These are phyloP conservation scores for Malurus elegans DNA, from an alignment of 2,113 vertebrate species.

Conservation along the genomic window DNA sequence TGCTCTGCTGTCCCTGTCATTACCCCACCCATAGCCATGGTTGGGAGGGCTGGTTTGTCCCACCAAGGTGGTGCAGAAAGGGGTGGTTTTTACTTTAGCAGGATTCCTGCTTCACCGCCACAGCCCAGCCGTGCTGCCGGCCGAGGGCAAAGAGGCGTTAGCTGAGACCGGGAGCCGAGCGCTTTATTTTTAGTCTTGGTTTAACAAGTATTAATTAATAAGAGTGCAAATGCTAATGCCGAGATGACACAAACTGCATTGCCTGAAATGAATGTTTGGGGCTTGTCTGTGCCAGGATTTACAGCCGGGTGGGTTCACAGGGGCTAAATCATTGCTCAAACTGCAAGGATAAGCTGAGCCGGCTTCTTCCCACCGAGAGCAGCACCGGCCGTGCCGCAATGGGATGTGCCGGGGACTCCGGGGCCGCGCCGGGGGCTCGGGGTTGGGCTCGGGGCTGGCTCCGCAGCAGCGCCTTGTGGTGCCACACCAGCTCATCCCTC, in stretches of 20 bases:
- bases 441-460: background rate
- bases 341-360: background rate
- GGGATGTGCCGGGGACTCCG: background rate
- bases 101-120: background rate
- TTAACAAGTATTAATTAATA: slow-evolving; percentile 61
- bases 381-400: background rate
- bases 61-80: background rate
- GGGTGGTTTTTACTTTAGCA: background rate
- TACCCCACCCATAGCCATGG: rapidly evolving
- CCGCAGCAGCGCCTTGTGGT: background rate
- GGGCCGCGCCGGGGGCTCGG: background rate
- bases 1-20: background rate
- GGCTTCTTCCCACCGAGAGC: background rate
- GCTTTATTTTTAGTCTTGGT: slow-evolving; percentile 35
- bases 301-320: background rate
- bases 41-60: rapidly evolving
- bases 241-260: slow-evolving; percentile 10
- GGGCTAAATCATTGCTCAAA: slow-evolving; percentile 12
- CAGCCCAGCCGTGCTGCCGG: background rate
- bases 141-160: slow-evolving; percentile 10
- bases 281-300: slow-evolving; percentile 27
- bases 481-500: background rate
- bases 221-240: slow-evolving; percentile 6
- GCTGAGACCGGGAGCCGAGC: background rate
- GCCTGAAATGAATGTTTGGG: slow-evolving; percentile 20